Base-by-base conservation (phyloP, 2,888 invertebrate species). In the Pachliopta kotzebuea region DNA sequence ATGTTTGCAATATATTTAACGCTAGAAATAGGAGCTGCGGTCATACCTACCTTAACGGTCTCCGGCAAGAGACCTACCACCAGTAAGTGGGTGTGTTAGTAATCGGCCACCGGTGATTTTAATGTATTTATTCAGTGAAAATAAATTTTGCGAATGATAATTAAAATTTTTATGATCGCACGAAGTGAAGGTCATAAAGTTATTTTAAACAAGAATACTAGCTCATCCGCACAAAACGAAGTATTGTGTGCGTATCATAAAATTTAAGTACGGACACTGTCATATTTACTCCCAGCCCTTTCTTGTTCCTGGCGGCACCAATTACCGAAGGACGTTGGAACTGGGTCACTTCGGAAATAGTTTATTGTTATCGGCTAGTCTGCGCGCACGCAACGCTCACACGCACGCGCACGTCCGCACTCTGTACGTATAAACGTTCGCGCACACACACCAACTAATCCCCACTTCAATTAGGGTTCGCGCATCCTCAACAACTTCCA, bases 281-380 rank as follows among this genome's bases (percentile, higher is more conserved):
- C 83, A 83, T 85, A 87, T 73, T 85, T 75, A 80, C 84, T 83
- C 79, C 76, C 79, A 84, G 88, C 90, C 90, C 90, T 90, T 90
- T 91, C 89, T 90, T 88, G 88, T 88, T 90, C 90, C 90, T 88
- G 87, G 84, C 88, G 83, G 87, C 84, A 90, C 90, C 86, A 88
- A 90, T 90, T 89, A 77, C 85, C 80, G 90, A 91, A 91, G 91
- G 91, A 91, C 91, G 90, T 86, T 81, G 80, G 78, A 91, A 89
- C 88, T 91, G 84, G 90, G 90, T 90, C 91, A 91, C 89, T 91
- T 91, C 91, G 90, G 89, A 91, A 91, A 91, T 91, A 91, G 90
- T 90, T 90, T 90, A 91, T 91, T 91, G 91, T 91, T 91, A 91
- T 83, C 84, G 85, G 80, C 82, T 83, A 90, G 88, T 88, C 86